Base-by-base conservation (phyloP, 2,888 invertebrate genomes). In the Cyaniris semiargus region DNA sequence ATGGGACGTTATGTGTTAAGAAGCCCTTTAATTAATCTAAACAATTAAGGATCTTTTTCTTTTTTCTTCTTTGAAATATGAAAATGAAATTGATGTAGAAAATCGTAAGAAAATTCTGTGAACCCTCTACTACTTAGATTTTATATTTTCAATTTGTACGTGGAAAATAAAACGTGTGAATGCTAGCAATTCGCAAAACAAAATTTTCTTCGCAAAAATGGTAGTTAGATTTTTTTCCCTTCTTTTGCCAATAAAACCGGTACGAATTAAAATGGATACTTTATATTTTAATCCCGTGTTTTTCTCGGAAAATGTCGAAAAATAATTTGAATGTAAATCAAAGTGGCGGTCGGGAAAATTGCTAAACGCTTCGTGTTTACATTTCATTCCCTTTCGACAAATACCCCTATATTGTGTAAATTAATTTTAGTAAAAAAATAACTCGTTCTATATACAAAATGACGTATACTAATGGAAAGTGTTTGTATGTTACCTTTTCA, bases 291-390 rank as follows among this genome's bases (percentile, higher is more conserved):
- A 7, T 60, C 13, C 23, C 60, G 21, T 13, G 60, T 23, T 60
- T 44, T 23, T 60, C 60, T 13, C 60, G 13, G 23, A 60, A 58
- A 31, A 66, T 66, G 13, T 60, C 60, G 23, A 60, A 60, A 58
- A 66, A 66, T 66, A 15, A 66, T 66, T 66, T 27, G 66, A 66
- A 66, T 66, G 6, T 66, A 66, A 23, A 60, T 21, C 27, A 66
- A 66, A 66, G 27, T 4, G 18, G 53, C 4, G 53, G 15, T 53
- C 1, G 53, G 53, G 13, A 21, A n/a, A 71, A 38, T 31, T 21
- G 3, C 27, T 71, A 13, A 21, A 21, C 38, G 71, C n/a, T 71
- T 13, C 38, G 8, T 71, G 44, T 44, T 44, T 71, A 71, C 38
- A 71, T 18, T 38, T 38, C 23, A 71, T 71, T 8, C n/a, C 38